These are phyloP conservation scores for Drosophila ohnishii DNA, from an alignment of 1,140 invertebrate species.

Conservation along the genomic window DNA sequence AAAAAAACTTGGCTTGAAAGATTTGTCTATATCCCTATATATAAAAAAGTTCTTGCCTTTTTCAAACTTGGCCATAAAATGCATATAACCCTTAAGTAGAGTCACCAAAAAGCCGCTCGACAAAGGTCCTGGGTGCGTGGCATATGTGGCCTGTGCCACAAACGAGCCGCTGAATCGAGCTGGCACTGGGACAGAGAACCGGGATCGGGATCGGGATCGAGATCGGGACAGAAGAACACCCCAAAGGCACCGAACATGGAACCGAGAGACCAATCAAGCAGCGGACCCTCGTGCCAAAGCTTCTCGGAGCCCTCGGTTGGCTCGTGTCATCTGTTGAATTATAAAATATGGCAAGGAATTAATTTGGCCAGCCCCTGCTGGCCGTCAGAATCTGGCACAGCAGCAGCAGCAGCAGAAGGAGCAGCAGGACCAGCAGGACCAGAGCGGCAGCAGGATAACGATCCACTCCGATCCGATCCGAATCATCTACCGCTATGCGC, in stretches of 20 bases:
- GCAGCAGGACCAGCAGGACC: conserved; percentile 11
- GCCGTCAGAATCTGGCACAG: conserved; percentile 72
- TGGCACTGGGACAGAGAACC: conserved; percentile 21
- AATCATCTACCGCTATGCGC: conserved; percentile 70
- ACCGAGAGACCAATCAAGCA: conserved; percentile 33
- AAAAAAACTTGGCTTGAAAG: too few relatives aligned
- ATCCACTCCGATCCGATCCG: conserved; percentile 39
- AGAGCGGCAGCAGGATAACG: conserved; percentile 44
- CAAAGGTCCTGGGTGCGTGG: conserved; percentile 26
- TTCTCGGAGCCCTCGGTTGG: conserved; percentile 49
- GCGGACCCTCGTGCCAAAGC: conserved; percentile 32
- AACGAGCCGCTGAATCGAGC: conserved; percentile 56
- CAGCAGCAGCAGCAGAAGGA: conserved; percentile 47
- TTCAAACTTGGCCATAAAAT: background rate
- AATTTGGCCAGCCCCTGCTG: conserved; percentile 67
- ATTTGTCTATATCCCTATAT: background rate
- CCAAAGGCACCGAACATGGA: conserved; percentile 3
- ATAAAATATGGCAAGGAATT: conserved; percentile 82
- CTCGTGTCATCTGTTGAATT: conserved; percentile 82
- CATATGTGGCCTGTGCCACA: conserved; percentile 74
- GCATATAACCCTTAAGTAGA: background rate
- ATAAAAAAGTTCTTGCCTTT: background rate
- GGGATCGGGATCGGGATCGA: conserved; percentile 33
- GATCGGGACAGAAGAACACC: conserved; percentile 17
- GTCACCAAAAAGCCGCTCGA: conserved; percentile 12